A percentile compares a stretch with the other conserved stretches of the same genome.
Evolutionary conservation across 2,888 invertebrate genomes (phyloP).

Genomic region (Terebella lapidaria): DNA sequence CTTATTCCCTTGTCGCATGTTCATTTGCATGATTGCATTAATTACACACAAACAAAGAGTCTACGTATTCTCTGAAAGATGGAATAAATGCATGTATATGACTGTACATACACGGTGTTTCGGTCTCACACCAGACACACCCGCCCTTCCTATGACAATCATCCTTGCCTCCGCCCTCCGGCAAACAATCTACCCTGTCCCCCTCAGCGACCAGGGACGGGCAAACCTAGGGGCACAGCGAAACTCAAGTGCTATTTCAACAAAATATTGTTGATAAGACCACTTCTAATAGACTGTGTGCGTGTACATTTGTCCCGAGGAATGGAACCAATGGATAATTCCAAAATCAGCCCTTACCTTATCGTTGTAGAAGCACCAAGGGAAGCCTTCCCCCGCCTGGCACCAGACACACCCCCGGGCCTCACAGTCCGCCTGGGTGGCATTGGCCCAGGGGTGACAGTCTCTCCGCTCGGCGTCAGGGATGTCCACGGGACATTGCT

Average conservation of each 20-base stretch:
- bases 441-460: conserved; percentile 15
- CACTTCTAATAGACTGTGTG: no score
- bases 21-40: no score
- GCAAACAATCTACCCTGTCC: conserved; percentile 15
- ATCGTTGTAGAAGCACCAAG: conserved; percentile 10
- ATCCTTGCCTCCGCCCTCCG: conserved; percentile 11
- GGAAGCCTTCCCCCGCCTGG: not conserved
- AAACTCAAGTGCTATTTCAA: no score
- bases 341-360: no score
- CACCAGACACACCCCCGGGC: conserved; percentile 21
- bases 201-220: conserved; percentile 7
- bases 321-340: no score
- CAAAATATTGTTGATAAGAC: no score
- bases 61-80: no score
- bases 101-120: conserved; percentile 4
- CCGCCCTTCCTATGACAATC: conserved; percentile 15
- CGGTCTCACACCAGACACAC: conserved; percentile 19
- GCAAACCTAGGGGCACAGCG: conserved; percentile 16
- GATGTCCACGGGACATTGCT: conserved; percentile 12
- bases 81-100: no score
- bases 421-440: conserved; percentile 7
- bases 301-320: no score
- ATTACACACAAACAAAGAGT: no score
- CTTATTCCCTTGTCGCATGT: no score
- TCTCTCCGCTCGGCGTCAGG: conserved; percentile 14